Conservation (phyloP, 2,113 vertebrate species). For the Scolopax mira region DNA sequence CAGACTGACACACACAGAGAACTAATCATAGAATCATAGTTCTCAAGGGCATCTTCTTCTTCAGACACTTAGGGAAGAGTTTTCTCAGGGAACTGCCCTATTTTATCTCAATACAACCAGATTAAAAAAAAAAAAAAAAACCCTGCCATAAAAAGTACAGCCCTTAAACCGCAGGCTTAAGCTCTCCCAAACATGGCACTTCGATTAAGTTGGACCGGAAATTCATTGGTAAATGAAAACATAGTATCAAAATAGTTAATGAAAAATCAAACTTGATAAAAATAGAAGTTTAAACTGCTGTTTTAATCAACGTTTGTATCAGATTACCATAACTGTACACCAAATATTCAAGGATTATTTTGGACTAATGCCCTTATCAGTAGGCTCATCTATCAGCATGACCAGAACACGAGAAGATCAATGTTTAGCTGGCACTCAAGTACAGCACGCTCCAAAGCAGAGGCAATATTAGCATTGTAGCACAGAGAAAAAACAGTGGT, state of each 20-base stretch:
- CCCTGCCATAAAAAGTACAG: not conserved
- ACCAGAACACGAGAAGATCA: slow-evolving; percentile 17
- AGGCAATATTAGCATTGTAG: not conserved
- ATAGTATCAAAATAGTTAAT: not conserved
- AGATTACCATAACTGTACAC: slow-evolving; percentile 36
- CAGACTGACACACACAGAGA: not conserved
- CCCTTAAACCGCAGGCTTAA: not conserved
- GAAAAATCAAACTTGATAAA: slow-evolving; percentile 58
- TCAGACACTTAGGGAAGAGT: not conserved
- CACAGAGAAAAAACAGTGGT: slow-evolving; percentile 25
- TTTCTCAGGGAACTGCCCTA: not conserved
- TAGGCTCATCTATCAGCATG: slow-evolving; percentile 25
- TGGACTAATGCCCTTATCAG: slow-evolving; percentile 18
- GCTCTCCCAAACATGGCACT: not conserved
- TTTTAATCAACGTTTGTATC: slow-evolving; percentile 43
- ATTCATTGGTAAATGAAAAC: not conserved
- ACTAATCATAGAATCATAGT: not conserved
- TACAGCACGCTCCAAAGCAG: slow-evolving; percentile 34
- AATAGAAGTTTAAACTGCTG: slow-evolving; percentile 37
- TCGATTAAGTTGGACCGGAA: not conserved
- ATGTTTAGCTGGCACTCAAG: slow-evolving; percentile 4
- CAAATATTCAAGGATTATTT: slow-evolving; percentile 31
- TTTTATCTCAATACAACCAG: not conserved
- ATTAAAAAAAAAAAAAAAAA: not conserved
- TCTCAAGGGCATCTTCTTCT: not conserved